Evolutionary conservation across 2,113 vertebrate species (phyloP).

Genomic region (Parus major): DNA sequence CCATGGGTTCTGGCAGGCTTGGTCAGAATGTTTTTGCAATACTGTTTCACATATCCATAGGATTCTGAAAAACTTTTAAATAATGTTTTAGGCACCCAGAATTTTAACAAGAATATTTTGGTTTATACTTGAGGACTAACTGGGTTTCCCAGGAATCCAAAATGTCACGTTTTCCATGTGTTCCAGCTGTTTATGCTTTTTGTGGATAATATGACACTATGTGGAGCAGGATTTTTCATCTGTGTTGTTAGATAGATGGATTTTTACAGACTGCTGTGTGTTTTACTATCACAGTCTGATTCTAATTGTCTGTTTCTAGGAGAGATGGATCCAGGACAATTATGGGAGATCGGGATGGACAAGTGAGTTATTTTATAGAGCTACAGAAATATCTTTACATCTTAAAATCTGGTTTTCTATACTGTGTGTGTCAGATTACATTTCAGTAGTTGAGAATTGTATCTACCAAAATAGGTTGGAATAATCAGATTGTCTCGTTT

Average conservation of each 20-base stretch:
- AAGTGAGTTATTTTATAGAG: constrained; percentile 60
- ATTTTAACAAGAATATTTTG: neutral
- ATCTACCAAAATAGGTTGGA: neutral
- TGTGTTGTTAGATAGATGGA: neutral
- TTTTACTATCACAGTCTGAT: neutral
- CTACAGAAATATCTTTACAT: neutral
- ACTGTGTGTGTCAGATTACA: neutral
- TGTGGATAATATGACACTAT: neutral
- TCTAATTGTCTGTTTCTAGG: constrained; percentile 60
- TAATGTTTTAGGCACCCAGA: neutral
- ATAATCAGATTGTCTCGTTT: neutral
- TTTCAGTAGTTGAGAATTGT: neutral
- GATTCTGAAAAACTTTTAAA: neutral
- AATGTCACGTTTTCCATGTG: rapidly evolving
- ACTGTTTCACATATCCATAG: neutral
- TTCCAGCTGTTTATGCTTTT: neutral
- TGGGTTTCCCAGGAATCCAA: neutral
- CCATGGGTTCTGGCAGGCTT: neutral
- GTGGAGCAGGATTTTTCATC: neutral
- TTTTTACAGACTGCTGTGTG: neutral
- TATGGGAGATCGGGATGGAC: constrained; percentile 83
- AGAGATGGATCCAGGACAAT: constrained; percentile 84
- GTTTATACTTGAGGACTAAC: neutral
- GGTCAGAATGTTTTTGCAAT: neutral
- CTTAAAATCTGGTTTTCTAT: neutral